Evolutionary conservation across 2,888 invertebrate genomes (phyloP).

Genomic region (Choreutis nemorana): DNA sequence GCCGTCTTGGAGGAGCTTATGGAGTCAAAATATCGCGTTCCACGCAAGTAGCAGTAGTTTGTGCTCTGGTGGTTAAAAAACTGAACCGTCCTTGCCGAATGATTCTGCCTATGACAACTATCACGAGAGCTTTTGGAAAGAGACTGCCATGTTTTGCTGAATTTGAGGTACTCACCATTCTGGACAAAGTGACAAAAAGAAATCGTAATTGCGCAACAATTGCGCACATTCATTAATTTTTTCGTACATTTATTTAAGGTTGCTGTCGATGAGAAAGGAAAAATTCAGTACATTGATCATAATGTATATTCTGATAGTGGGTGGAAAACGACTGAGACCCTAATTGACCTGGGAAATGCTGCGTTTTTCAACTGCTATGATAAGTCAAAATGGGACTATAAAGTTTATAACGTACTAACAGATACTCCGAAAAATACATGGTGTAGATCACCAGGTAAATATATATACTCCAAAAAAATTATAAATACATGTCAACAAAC

Average conservation of each 20-base stretch:
- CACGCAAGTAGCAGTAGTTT: conserved; percentile 62
- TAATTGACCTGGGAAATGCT: conserved; percentile 10
- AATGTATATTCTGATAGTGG: conserved; percentile 58
- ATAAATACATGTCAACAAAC: too few relatives aligned
- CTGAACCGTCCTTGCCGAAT: conserved; percentile 70
- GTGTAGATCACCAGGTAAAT: conserved; percentile 11
- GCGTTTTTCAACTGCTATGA: conserved; percentile 57
- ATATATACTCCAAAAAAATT: too few relatives aligned
- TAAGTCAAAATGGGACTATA: conserved; percentile 23
- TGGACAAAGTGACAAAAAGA: not conserved
- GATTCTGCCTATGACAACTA: conserved; percentile 65
- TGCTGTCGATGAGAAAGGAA: conserved; percentile 64
- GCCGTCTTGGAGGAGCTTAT: conserved; percentile 78
- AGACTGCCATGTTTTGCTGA: conserved; percentile 41
- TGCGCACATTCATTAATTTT: too few relatives aligned
- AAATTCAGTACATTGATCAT: conserved; percentile 66
- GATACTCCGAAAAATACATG: conserved; percentile 10
- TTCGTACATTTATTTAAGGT: conserved; percentile 16
- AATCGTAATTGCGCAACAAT: too few relatives aligned
- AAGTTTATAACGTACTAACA: conserved; percentile 23
- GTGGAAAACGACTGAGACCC: conserved; percentile 53
- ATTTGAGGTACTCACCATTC: conserved; percentile 34
- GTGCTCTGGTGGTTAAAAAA: conserved; percentile 69
- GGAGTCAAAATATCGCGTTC: conserved; percentile 74
- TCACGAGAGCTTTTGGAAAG: conserved; percentile 62